Evolutionary conservation across 1,140 invertebrate species (phyloP).

Genomic region (Cydia pomonella): DNA sequence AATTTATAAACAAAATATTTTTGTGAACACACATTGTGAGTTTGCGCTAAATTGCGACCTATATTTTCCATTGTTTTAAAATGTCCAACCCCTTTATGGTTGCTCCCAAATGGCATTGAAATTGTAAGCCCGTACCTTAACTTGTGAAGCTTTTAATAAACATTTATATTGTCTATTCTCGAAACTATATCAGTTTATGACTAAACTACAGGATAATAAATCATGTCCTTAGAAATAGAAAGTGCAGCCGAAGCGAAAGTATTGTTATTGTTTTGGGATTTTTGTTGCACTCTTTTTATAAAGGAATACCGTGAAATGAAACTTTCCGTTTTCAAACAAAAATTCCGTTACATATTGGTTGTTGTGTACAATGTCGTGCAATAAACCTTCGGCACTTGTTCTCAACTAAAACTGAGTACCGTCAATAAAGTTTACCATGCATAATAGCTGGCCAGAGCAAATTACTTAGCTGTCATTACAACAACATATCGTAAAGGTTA

Average conservation of each 20-base stretch:
- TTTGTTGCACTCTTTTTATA: constrained; percentile 10
- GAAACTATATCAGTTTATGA: background rate
- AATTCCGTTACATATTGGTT: constrained; percentile 17
- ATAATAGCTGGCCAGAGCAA: background rate
- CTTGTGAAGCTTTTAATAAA: constrained; percentile 38
- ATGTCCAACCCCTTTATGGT: too few species aligned
- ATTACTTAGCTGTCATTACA: background rate
- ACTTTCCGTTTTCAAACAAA: constrained; percentile 26
- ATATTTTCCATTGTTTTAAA: too few species aligned
- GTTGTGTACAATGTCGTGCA: background rate
- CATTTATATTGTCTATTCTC: background rate
- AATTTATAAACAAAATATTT: too few species aligned
- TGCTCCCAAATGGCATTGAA: background rate
- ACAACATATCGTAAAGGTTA: background rate
- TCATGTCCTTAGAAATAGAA: constrained; percentile 48
- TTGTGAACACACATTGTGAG: too few species aligned
- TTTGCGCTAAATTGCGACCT: too few species aligned
- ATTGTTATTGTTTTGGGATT: constrained; percentile 4
- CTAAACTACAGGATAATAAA: constrained; percentile 38
- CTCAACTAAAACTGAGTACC: background rate
- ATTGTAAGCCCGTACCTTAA: constrained; percentile 17
- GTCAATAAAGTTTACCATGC: constrained; percentile 3
- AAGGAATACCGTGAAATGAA: constrained; percentile 13
- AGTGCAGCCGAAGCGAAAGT: constrained; percentile 44
- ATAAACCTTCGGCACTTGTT: background rate